Evolutionary conservation across 53 echinoderm and acorn worm genomes (phyloP), one percentile per base, ranked within the genome.

Genomic region (Patiria pectinifera): DNA sequence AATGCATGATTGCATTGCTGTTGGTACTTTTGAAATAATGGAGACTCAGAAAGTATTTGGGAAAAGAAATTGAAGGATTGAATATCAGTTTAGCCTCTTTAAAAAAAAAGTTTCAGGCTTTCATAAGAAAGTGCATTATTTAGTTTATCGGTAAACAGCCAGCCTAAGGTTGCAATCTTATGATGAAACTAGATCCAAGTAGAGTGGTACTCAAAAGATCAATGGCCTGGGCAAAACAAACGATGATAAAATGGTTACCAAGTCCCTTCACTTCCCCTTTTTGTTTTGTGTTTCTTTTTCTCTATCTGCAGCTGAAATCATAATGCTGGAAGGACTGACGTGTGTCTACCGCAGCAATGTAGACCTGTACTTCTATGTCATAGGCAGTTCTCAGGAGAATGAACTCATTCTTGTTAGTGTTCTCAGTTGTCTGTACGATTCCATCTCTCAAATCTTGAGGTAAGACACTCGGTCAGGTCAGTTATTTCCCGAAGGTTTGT

Each of bases 301-400:
- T 70, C 62, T 83, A 22, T 83, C 71, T 93, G 22, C 99, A 99
- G 99, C 99, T 96, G 99, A 97, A 92, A 99, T 99, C 26, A 99
- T 99, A 91, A 99, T 99, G 99, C 86, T 99, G 86, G 97, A 99
- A 19, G 97, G 99, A 59, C 93, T 99, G 91, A 99, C 99, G 16
- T 96, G 95, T 72, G 99, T 97, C 74, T 99, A 99, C 93, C 95
- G 99, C 71, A 99, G 99, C 78, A 99, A 99, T 53, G 99, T 99
- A 6, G 99, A 99, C 84, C 91, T 98, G 72, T 96, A 87, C 93
- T 99, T 99, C 93, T 99, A 99, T 48, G 96, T 99, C 84, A 81
- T 99, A 3, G 99, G 99, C 21, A 95, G 97, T 83, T 96, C 99
- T 0, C 89, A 94, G 72, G 99, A 99, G 82, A 99, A 99, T 83